A percentile compares a stretch with the other conserved stretches of the same genome.
Evolutionary conservation across 1,140 invertebrate species (phyloP).

Genomic region (Microplitis demolitor): DNA sequence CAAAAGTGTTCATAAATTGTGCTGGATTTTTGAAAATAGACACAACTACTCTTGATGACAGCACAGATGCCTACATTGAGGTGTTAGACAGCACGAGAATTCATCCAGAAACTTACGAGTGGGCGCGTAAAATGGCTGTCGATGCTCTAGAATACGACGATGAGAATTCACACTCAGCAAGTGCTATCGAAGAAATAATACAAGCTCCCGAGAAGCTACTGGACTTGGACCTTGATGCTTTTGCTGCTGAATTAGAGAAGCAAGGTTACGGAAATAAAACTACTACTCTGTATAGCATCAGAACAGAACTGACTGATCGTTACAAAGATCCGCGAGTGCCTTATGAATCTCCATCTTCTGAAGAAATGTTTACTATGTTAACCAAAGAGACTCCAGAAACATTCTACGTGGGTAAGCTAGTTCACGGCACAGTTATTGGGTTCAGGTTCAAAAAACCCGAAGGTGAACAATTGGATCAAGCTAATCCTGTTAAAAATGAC

Average conservation of each 20-base stretch:
- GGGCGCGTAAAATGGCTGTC: slow-evolving; percentile 99
- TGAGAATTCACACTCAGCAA: slow-evolving; percentile 93
- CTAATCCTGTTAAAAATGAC: slow-evolving; percentile 92
- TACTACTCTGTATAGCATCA: slow-evolving; percentile 96
- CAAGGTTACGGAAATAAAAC: slow-evolving; percentile 97
- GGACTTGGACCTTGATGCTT: slow-evolving; percentile 97
- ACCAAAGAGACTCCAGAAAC: slow-evolving; percentile 97
- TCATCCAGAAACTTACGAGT: slow-evolving; percentile 99
- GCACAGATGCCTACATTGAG: slow-evolving; percentile 93
- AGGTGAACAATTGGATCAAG: slow-evolving; percentile 91
- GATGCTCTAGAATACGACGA: slow-evolving; percentile 99
- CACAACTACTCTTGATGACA: slow-evolving; percentile 90
- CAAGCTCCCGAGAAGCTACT: slow-evolving; percentile 94
- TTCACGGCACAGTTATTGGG: slow-evolving; percentile 74
- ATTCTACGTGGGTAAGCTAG: slow-evolving; percentile 90
- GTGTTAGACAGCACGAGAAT: slow-evolving; percentile 97
- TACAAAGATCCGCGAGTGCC: slow-evolving; percentile 92
- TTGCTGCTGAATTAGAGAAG: slow-evolving; percentile 94
- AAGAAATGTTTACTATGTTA: slow-evolving; percentile 92
- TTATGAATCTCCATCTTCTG: slow-evolving; percentile 79
- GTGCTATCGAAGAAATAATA: slow-evolving; percentile 95
- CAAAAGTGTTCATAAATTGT: slow-evolving; percentile 99
- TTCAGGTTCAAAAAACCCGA: slow-evolving; percentile 90
- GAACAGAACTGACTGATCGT: slow-evolving; percentile 91
- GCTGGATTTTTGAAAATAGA: slow-evolving; percentile 99